Percentiles rank a stretch among this genome's conserved stretches.
These are phyloP conservation scores for Callyntrura guangdongensis DNA, from an alignment of 2,888 invertebrate genomes.

Conservation along the genomic window DNA sequence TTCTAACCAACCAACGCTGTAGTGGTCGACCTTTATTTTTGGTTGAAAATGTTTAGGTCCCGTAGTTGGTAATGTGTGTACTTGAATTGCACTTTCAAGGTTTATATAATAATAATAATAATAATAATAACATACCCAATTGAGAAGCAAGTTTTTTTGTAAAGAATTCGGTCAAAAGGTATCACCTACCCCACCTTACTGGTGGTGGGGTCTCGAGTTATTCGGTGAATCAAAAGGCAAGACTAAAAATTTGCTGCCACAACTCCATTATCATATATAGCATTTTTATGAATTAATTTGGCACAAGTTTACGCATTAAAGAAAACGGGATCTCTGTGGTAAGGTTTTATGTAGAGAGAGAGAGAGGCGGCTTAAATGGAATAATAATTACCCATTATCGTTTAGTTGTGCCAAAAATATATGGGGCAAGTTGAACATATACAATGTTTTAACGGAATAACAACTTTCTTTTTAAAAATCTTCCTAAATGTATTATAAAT, in stretches of 20 bases:
- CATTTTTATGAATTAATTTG: constrained; percentile 70
- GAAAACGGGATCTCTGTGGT: constrained; percentile 55
- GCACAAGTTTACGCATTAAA: constrained; percentile 57
- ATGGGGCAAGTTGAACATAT: constrained; percentile 16
- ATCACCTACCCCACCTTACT: constrained; percentile 27
- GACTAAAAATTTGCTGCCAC: neutral
- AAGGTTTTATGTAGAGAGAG: too few relatives aligned
- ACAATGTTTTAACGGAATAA: neutral
- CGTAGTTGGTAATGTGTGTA: neutral
- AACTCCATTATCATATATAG: constrained; percentile 63
- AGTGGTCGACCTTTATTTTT: constrained; percentile 17
- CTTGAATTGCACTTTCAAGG: constrained; percentile 61
- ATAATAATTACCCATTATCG: constrained; percentile 8
- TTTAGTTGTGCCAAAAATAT: neutral
- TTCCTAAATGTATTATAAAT: neutral
- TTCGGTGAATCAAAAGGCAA: constrained; percentile 34
- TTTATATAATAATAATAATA: constrained; percentile 49
- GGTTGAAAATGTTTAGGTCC: constrained; percentile 1
- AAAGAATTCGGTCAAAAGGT: constrained; percentile 79
- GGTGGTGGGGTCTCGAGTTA: neutral
- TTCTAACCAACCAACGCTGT: neutral
- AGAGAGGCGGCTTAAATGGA: neutral
- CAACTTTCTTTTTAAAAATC: constrained; percentile 3
- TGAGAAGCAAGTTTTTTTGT: constrained; percentile 55
- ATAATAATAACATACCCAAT: constrained; percentile 24